Base-by-base conservation (phyloP, 2,888 invertebrate species). In the Drosophila longiperda region DNA sequence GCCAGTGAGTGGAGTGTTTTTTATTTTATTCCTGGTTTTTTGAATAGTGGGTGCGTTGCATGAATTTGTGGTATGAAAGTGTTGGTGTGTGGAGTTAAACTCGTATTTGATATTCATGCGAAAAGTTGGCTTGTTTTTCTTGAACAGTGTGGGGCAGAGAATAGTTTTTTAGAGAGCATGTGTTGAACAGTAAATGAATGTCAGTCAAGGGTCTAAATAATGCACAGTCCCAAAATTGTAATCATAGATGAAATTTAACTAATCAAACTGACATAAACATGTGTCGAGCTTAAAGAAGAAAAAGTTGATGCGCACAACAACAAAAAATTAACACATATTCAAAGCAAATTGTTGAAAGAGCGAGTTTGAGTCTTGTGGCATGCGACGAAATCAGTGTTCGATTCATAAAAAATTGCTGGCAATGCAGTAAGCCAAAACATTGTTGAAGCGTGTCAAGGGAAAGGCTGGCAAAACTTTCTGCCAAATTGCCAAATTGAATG, bases 401-500 rank as follows among this genome's bases (percentile, higher is more conserved):
- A 87, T 87, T 87, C 87, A 89, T 71, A 75, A 62, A 78, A 78
- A 78, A 80, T 84, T 69, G 85, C 85, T 75, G 77, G 75, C 73
- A 63, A 58, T 73, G 76, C 70, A 75, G 62, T 81, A 82, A 78
- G 75, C 80, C 67, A 82, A 45, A 74, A 69, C 72, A 74, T 80
- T 80, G 75, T 66, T 71, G 67, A 59, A 72, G 73, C 81, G 78
- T 73, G 73, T 66, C 81, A 86, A 67, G 78, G 86, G 67, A 69
- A 80, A 74, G 65, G 75, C 83, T 68, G 69, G 71, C 70, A 74
- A 87, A 89, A 89, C 78, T 85, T 85, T 86, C 61, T 80, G 80
- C 78, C 80, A 85, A 87, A 85, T 87, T 87, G 87, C 75, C 90
- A 88, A 88, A 89, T 89, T 90, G 87, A 90, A 87, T 90, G 87